phyloP scores from a whole-genome alignment of 2,113 vertebrate species.

The Anguilla rostrata region DNA sequence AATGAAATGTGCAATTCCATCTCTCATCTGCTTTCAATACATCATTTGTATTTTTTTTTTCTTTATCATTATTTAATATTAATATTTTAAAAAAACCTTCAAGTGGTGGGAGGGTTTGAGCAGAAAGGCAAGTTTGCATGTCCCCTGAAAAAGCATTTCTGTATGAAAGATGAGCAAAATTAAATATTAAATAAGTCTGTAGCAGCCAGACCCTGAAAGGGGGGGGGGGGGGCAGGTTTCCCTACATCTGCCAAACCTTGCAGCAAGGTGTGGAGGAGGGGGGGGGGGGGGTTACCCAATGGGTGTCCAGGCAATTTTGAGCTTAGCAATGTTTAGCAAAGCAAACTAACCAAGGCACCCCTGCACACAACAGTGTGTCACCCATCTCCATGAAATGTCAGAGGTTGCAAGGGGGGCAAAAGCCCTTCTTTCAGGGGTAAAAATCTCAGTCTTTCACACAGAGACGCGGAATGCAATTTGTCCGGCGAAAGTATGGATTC shows the following conservation, averaged over 20 bases:
- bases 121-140: constrained; percentile 36
- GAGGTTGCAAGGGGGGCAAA: not conserved
- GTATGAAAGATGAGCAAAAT: constrained; percentile 47
- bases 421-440: not conserved
- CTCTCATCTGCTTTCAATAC: constrained; percentile 69
- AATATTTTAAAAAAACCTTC: constrained; percentile 49
- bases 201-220: constrained; percentile 54
- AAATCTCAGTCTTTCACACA: constrained; percentile 1
- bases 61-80: constrained; percentile 42
- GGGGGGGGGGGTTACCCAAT: not conserved
- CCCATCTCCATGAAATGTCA: not conserved
- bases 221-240: not conserved
- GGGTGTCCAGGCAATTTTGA: not conserved
- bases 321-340: not conserved
- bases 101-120: not conserved
- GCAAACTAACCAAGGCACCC: not conserved
- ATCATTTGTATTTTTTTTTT: constrained; percentile 37
- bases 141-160: constrained; percentile 43
- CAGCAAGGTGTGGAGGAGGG: not conserved
- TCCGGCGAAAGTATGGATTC: too few species aligned
- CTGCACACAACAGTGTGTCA: not conserved
- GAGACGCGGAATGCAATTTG: not conserved
- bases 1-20: constrained; percentile 84
- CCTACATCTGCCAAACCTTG: constrained; percentile 25
- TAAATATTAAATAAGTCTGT: constrained; percentile 48